Percentiles rank a stretch among this genome's conserved stretches.
phyloP scores from a whole-genome alignment of 35 echinoderm and acorn worm genomes.

The Stichopus chloronotus region DNA sequence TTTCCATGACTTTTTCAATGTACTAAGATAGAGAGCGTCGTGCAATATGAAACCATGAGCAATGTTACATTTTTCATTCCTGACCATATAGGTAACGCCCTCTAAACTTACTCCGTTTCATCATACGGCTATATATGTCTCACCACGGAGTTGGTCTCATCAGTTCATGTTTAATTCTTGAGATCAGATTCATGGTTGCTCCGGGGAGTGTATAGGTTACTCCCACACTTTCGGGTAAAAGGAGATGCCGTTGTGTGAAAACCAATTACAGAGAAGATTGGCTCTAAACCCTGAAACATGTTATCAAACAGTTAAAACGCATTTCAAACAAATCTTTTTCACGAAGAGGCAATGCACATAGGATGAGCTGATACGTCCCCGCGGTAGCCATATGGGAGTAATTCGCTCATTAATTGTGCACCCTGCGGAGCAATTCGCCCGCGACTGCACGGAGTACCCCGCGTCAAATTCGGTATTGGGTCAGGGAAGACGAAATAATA shows the following conservation, averaged over 20 bases:
- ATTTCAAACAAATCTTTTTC: neutral
- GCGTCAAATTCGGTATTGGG: constrained; percentile 33
- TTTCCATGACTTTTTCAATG: too few species aligned
- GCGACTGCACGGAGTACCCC: neutral
- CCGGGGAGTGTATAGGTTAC: too few species aligned
- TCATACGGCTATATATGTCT: too few species aligned
- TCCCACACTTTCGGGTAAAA: neutral
- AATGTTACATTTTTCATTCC: too few species aligned
- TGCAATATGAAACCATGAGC: too few species aligned
- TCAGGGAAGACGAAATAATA: constrained; percentile 27
- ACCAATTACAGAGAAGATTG: constrained; percentile 39
- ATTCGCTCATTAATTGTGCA: constrained; percentile 46
- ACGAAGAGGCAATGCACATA: neutral
- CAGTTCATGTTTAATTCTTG: too few species aligned
- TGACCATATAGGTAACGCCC: too few species aligned
- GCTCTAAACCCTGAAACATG: constrained; percentile 9
- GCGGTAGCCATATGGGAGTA: constrained; percentile 38
- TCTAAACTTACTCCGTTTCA: too few species aligned
- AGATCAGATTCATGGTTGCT: too few species aligned
- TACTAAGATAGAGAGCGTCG: too few species aligned
- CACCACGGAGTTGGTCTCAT: too few species aligned
- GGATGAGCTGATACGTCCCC: neutral
- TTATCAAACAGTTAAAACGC: constrained; percentile 9
- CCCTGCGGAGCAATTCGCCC: neutral
- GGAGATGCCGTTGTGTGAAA: constrained; percentile 23